Evolutionary conservation across 1,140 invertebrate species (phyloP), one percentile per base, ranked within the genome.

Genomic region (Bombus sibiricus): DNA sequence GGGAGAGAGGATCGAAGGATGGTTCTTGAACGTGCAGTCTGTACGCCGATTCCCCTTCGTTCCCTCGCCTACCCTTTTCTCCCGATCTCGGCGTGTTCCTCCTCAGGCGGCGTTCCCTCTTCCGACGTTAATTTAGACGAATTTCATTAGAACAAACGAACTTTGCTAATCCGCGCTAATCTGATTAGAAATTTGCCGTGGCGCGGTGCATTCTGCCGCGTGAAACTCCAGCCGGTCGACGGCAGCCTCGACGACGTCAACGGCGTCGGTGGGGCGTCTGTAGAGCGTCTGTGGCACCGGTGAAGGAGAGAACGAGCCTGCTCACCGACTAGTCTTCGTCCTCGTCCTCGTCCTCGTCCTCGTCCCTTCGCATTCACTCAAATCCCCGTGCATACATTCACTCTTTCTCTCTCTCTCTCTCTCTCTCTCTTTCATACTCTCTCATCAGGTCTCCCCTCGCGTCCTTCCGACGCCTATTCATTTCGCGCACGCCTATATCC

Each of bases 61-160:
- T 64, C 66, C 74, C 75, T n/a, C 73, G 8, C 37, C 37, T 79
- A 66, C 85, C 90, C 79, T 71, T 80, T 81, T 66, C 87, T 69
- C 62, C 37, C 34, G 62, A 57, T 77, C 47, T 8, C 47, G 28
- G 47, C n/a, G 47, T 39, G 66, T 28, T 84, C 66, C 82, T 83
- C 64, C 82, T 71, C 43, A 64, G 64, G 28, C 76, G 39, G 64
- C n/a, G 43, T 37, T 80, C 81, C 88, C 86, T 86, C 89, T 83
- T 80, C 77, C 89, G 89, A 90, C 89, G 89, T 90, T 90, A 90
- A 90, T 90, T 95, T 95, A 95, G 93, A 95, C 94, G 94, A 95
- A 95, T 95, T 95, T 95, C 94, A 94, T 95, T 95, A 95, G 95
- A 94, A 95, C 94, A 95, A 95, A 95, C 94, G 95, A 95, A 95